phyloP scores from a whole-genome alignment of 2,797 vertebrate species.

The Bufotes viridis region DNA sequence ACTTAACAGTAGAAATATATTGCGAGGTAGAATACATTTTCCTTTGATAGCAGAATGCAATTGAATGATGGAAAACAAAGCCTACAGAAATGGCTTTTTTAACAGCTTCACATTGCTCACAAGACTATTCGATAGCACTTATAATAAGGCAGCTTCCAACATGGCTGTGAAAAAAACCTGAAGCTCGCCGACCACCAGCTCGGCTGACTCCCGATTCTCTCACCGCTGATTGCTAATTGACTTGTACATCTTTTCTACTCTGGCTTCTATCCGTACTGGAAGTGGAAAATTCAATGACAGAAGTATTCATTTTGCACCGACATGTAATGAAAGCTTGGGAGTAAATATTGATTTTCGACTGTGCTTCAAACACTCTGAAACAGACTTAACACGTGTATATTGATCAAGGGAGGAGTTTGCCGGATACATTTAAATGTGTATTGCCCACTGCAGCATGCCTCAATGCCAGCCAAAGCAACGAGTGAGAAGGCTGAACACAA shows the following conservation, averaged over 20 bases:
- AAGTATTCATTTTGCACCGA: constrained; percentile 59
- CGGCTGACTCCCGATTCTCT: constrained; percentile 7
- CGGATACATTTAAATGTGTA: constrained; percentile 35
- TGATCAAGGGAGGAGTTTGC: constrained; percentile 42
- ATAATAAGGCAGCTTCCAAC: constrained; percentile 7
- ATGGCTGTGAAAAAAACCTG: constrained; percentile 15
- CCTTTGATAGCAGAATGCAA: not conserved
- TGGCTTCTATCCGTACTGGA: constrained; percentile 33
- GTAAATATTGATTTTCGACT: constrained; percentile 54
- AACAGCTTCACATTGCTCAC: constrained; percentile 8
- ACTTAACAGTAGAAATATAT: not conserved
- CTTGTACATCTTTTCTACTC: constrained; percentile 52
- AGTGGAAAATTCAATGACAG: constrained; percentile 55
- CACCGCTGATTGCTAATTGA: constrained; percentile 52
- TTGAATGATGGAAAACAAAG: constrained; percentile 15
- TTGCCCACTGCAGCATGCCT: not conserved
- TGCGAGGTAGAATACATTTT: not conserved
- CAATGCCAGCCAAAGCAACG: not conserved
- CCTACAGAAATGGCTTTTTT: not conserved
- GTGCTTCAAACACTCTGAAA: constrained; percentile 51
- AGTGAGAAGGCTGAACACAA: not conserved
- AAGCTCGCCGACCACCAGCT: constrained; percentile 24
- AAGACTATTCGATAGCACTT: not conserved
- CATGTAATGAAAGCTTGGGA: constrained; percentile 49
- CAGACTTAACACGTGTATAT: constrained; percentile 57